phyloP scores from a whole-genome alignment of 2,113 vertebrate species.

The Accipiter virgatus region DNA sequence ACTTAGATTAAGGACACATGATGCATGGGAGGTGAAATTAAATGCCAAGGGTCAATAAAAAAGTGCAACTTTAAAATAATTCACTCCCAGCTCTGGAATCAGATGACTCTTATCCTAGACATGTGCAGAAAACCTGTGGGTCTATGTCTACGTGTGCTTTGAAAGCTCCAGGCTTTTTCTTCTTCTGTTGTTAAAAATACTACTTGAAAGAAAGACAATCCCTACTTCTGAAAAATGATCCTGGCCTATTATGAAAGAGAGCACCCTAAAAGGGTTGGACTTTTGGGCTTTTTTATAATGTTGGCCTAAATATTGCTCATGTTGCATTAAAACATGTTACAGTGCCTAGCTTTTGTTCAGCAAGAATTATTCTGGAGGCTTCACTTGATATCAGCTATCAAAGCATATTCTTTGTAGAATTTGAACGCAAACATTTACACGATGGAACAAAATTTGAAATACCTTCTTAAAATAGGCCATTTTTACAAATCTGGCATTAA shows the following conservation, averaged over 20 bases:
- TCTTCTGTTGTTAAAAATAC: not conserved
- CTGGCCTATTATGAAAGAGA: not conserved
- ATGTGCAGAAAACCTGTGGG: not conserved
- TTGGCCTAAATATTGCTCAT: not conserved
- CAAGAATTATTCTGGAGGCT: not conserved
- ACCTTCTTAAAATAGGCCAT: not conserved
- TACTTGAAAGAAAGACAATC: not conserved
- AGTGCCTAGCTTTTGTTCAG: not conserved
- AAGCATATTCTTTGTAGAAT: not conserved
- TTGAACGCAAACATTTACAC: not conserved
- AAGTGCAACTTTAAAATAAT: not conserved
- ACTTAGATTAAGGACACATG: not conserved
- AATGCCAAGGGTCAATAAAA: constrained; percentile 1
- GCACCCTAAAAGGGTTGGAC: not conserved
- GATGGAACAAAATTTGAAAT: not conserved
- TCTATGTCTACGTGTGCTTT: not conserved
- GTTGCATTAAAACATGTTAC: not conserved
- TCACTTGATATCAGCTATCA: not conserved
- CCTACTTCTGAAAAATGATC: not conserved
- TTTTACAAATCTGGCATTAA: not conserved
- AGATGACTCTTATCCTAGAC: not conserved
- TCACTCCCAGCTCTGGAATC: not conserved
- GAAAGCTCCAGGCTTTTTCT: not conserved
- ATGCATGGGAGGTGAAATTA: not conserved
- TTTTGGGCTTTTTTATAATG: not conserved